Conservation (phyloP, 2,888 invertebrate species). For the Epinotia bilunana region DNA sequence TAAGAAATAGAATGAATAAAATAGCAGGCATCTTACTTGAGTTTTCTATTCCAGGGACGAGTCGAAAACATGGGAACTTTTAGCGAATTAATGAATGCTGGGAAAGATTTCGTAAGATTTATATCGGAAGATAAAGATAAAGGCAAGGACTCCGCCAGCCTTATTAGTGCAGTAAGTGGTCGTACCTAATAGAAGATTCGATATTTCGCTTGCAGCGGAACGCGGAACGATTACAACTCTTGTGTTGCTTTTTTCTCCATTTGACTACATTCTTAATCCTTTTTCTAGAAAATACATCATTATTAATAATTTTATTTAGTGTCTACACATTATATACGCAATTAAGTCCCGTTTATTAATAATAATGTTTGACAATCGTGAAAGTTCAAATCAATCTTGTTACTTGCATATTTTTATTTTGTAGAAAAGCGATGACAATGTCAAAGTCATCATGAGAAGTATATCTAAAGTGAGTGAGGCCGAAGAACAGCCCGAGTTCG, state of each 20-base stretch:
- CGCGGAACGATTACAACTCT: too few species aligned
- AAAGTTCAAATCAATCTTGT: background rate
- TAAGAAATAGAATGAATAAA: background rate
- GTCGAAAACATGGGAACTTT: conserved; percentile 86
- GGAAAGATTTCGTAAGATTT: conserved; percentile 85
- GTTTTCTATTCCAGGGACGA: conserved; percentile 71
- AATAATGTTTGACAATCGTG: too few species aligned
- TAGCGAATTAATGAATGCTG: conserved; percentile 81
- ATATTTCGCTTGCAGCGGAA: background rate
- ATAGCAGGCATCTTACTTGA: background rate
- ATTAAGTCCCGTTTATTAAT: too few species aligned
- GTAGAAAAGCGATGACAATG: conserved; percentile 60
- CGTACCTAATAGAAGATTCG: too few species aligned
- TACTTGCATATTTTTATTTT: conserved; percentile 5
- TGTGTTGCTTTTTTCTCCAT: too few species aligned
- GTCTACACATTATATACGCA: too few species aligned
- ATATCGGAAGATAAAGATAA: conserved; percentile 75
- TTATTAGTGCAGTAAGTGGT: conserved; percentile 52
- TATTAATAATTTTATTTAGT: too few species aligned
- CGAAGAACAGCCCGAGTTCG: conserved; percentile 63
- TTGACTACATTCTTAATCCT: too few species aligned
- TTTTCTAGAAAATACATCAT: too few species aligned
- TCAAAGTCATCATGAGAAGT: conserved; percentile 51
- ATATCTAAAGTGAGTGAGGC: conserved; percentile 58
- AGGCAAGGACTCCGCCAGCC: conserved; percentile 69